Evolutionary conservation across 2,888 invertebrate species (phyloP).

Genomic region (Sepioteuthis lessoniana): DNA sequence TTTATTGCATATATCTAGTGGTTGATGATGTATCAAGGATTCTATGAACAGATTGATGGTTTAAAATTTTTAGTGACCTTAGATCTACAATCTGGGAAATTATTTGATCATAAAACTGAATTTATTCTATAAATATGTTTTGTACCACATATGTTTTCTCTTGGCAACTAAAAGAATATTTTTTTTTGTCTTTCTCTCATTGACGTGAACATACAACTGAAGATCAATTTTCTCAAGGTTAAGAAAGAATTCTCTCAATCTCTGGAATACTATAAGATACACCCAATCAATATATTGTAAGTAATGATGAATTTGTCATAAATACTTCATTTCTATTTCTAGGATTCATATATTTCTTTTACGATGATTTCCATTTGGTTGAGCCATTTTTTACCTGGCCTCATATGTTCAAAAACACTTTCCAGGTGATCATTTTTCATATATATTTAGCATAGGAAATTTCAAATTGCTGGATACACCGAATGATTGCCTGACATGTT

Average conservation of each 20-base stretch:
- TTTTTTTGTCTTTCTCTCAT: background rate
- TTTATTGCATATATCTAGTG: too few relatives aligned
- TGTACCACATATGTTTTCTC: background rate
- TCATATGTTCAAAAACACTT: background rate
- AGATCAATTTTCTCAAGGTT: slow-evolving; percentile 33
- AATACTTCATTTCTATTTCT: slow-evolving; percentile 33
- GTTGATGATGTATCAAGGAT: too few relatives aligned
- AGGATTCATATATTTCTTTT: background rate
- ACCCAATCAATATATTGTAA: background rate
- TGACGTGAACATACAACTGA: background rate
- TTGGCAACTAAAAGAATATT: background rate
- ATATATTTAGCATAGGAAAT: background rate
- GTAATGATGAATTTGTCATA: slow-evolving; percentile 7
- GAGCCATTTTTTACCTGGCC: background rate
- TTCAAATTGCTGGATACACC: too few relatives aligned
- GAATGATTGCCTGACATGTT: too few relatives aligned
- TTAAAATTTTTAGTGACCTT: background rate
- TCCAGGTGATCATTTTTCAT: background rate
- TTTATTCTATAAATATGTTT: too few relatives aligned
- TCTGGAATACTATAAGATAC: slow-evolving; percentile 33
- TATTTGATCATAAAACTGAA: too few relatives aligned
- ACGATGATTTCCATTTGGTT: background rate
- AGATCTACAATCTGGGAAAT: background rate
- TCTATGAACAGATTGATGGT: too few relatives aligned
- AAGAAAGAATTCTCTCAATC: background rate